These are phyloP conservation scores for Chloroclystis v-ata DNA, from an alignment of 2,888 invertebrate genomes.

Conservation along the genomic window DNA sequence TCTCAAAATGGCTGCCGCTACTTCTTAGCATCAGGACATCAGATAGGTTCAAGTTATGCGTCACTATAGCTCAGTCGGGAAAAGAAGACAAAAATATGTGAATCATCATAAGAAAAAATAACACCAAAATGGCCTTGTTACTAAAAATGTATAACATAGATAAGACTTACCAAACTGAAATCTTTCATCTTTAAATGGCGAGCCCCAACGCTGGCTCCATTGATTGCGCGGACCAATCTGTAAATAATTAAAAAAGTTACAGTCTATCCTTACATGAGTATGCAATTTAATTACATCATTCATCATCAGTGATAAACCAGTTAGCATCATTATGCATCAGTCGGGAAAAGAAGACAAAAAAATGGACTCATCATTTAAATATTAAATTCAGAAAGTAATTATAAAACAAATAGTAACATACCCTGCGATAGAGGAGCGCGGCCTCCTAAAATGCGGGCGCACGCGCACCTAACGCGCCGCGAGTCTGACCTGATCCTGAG, in stretches of 20 bases:
- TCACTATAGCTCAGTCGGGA: slow-evolving; percentile 68
- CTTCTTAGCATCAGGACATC: slow-evolving; percentile 17
- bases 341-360: slow-evolving; percentile 70
- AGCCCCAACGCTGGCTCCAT: background rate
- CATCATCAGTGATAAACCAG: slow-evolving; percentile 31
- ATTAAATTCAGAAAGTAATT: background rate
- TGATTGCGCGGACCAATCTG: slow-evolving; percentile 2
- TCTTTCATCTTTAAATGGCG: background rate
- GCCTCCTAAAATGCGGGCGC: no score
- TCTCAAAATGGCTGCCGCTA: background rate
- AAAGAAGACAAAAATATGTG: slow-evolving; percentile 59
- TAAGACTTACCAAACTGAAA: background rate
- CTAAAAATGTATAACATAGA: background rate
- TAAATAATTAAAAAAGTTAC: no score
- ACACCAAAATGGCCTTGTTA: background rate
- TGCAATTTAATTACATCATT: no score
- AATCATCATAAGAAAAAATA: slow-evolving; percentile 40
- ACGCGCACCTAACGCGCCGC: no score
- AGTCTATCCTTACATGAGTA: no score
- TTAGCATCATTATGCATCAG: slow-evolving; percentile 62
- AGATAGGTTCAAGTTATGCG: slow-evolving; percentile 37
- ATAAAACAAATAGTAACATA: slow-evolving; percentile 3
- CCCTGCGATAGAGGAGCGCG: slow-evolving; percentile 19
- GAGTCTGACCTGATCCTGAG: slow-evolving; percentile 24
- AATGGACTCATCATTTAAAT: slow-evolving; percentile 24